These are phyloP conservation scores for Onthophagus taurus DNA, from an alignment of 1,140 invertebrate genomes.

Conservation along the genomic window DNA sequence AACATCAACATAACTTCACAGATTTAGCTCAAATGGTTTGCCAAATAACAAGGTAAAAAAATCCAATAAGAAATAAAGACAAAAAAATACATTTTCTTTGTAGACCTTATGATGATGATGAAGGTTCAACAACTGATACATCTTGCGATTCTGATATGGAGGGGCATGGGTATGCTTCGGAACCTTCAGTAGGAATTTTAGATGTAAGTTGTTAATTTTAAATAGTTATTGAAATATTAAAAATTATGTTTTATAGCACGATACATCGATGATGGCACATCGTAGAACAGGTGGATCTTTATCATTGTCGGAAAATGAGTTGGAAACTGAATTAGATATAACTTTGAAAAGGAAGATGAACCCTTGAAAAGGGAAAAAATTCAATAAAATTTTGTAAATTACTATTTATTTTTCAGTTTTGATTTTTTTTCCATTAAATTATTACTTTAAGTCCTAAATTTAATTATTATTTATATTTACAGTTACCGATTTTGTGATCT, in stretches of 20 bases:
- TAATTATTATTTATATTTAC: too few relatives aligned
- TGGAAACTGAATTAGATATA: constrained; percentile 41
- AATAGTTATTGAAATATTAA: not conserved
- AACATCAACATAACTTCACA: constrained; percentile 74
- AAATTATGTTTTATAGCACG: constrained; percentile 3
- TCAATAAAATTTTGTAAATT: too few relatives aligned
- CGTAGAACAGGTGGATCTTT: constrained; percentile 60
- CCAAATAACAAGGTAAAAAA: constrained; percentile 61
- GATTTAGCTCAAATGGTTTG: constrained; percentile 95
- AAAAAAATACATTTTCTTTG: constrained; percentile 8
- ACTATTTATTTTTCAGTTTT: too few relatives aligned
- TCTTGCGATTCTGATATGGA: constrained; percentile 49
- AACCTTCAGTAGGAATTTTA: constrained; percentile 56
- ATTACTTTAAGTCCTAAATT: too few relatives aligned
- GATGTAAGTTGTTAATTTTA: constrained; percentile 36
- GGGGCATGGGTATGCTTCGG: constrained; percentile 77
- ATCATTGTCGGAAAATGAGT: constrained; percentile 69
- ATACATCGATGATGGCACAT: constrained; percentile 29
- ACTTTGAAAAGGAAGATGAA: constrained; percentile 18
- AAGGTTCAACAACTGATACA: constrained; percentile 35
- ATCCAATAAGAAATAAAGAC: not conserved
- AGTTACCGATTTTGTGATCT: too few relatives aligned
- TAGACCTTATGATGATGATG: constrained; percentile 31
- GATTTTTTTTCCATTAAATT: too few relatives aligned
- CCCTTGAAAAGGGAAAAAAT: too few relatives aligned